Percentiles rank a stretch among this genome's conserved stretches.
These are phyloP conservation scores for Coenonympha glycerion DNA, from an alignment of 2,888 invertebrate species.

Conservation along the genomic window DNA sequence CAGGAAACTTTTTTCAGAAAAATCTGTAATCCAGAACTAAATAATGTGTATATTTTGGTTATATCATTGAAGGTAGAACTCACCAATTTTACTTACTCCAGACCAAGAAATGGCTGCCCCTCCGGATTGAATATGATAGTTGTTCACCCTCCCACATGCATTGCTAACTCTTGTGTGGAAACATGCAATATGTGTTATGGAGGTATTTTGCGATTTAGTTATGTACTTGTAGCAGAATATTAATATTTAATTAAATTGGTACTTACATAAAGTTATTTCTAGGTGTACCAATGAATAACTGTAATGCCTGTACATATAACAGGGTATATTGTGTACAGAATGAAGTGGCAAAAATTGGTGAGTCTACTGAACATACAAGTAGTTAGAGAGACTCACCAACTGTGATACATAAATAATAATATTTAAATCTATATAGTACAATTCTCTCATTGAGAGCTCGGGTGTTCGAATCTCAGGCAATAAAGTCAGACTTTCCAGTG, in stretches of 20 bases:
- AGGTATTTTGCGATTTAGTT: constrained; percentile 40
- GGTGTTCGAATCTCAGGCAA: no score
- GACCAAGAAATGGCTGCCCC: constrained; percentile 41
- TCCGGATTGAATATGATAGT: constrained; percentile 61
- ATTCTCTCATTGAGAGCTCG: no score
- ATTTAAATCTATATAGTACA: no score
- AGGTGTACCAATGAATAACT: constrained; percentile 46
- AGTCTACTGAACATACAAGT: constrained; percentile 37
- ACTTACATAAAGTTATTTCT: no score
- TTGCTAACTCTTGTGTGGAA: constrained; percentile 37
- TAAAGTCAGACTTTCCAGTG: no score
- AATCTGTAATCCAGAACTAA: no score
- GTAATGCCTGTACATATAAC: constrained; percentile 35
- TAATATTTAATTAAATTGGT: no score
- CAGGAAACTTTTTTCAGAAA: no score
- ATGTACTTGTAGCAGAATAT: background rate
- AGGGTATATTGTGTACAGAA: constrained; percentile 35
- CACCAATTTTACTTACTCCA: constrained; percentile 64
- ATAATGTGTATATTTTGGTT: background rate
- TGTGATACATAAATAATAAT: no score
- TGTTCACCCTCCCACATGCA: constrained; percentile 51
- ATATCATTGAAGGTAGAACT: constrained; percentile 30
- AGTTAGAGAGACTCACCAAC: no score
- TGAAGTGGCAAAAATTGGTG: constrained; percentile 61
- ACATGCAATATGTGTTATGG: constrained; percentile 44